These are phyloP conservation scores for Cardiocondyla obscurior DNA, from an alignment of 1,140 invertebrate species.

Conservation along the genomic window DNA sequence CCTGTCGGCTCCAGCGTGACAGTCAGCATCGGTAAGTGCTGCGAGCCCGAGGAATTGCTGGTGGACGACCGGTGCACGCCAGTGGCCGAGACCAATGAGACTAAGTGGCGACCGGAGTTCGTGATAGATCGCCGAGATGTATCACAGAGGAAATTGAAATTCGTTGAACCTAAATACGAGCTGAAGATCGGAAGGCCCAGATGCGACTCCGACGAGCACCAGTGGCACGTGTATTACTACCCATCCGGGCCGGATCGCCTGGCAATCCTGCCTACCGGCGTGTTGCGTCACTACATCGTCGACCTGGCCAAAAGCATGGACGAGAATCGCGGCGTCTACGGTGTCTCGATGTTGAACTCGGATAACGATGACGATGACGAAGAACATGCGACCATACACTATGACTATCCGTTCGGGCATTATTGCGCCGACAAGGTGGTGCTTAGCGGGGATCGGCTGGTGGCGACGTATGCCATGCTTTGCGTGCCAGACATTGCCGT, in stretches of 20 bases:
- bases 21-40: constrained; percentile 87
- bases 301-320: constrained; percentile 73
- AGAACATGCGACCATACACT: constrained; percentile 82
- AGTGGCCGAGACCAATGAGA: constrained; percentile 85
- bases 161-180: constrained; percentile 66
- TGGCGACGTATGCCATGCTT: constrained; percentile 88
- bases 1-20: constrained; percentile 77
- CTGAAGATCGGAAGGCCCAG: constrained; percentile 87
- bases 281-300: constrained; percentile 88
- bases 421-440: constrained; percentile 92
- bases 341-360: constrained; percentile 75
- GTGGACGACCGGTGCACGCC: constrained; percentile 87
- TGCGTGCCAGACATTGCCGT: constrained; percentile 88
- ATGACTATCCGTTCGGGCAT: constrained; percentile 89
- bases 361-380: constrained; percentile 69
- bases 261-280: constrained; percentile 88
- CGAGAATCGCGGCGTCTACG: constrained; percentile 80
- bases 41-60: constrained; percentile 88
- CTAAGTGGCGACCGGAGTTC: constrained; percentile 79
- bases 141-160: not conserved
- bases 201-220: constrained; percentile 87
- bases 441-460: constrained; percentile 75
- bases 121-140: constrained; percentile 63
- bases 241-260: constrained; percentile 85
- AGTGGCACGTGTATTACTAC: constrained; percentile 90